Evolutionary conservation across 2,888 invertebrate genomes (phyloP).

Genomic region (Morpho deidamia): DNA sequence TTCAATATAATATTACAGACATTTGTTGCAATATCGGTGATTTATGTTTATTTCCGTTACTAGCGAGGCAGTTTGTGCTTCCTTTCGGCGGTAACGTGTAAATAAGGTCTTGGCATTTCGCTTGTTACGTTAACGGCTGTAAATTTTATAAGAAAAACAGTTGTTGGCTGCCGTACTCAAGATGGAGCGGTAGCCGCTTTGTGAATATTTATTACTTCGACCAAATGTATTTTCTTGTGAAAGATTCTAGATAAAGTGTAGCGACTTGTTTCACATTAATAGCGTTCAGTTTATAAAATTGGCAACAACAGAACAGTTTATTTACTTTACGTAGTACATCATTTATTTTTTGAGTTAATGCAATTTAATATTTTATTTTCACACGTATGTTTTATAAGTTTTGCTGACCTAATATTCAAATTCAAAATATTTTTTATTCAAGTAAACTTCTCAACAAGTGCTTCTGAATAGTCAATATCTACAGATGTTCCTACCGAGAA

Average conservation of each 20-base stretch:
- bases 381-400: too few species aligned
- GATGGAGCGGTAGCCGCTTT: conserved; percentile 35
- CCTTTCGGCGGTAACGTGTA: conserved; percentile 61
- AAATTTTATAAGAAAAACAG: conserved; percentile 54
- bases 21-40: conserved; percentile 63
- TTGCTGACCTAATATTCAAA: too few species aligned
- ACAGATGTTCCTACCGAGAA: too few species aligned
- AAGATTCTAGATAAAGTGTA: neutral
- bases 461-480: too few species aligned
- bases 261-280: too few species aligned
- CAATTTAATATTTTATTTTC: too few species aligned
- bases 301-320: too few species aligned
- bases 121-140: conserved; percentile 64
- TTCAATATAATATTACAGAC: conserved; percentile 55
- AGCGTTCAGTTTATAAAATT: too few species aligned
- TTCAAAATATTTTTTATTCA: too few species aligned
- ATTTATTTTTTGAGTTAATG: too few species aligned
- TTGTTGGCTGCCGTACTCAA: conserved; percentile 5
- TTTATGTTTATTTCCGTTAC: conserved; percentile 61
- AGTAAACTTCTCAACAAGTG: too few species aligned
- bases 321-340: too few species aligned
- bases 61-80: conserved; percentile 59
- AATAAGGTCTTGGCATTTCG: conserved; percentile 62
- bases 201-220: conserved; percentile 42
- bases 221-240: conserved; percentile 2